Evolutionary conservation across 2,797 vertebrate species (phyloP).

Genomic region (Hyperoplus immaculatus): DNA sequence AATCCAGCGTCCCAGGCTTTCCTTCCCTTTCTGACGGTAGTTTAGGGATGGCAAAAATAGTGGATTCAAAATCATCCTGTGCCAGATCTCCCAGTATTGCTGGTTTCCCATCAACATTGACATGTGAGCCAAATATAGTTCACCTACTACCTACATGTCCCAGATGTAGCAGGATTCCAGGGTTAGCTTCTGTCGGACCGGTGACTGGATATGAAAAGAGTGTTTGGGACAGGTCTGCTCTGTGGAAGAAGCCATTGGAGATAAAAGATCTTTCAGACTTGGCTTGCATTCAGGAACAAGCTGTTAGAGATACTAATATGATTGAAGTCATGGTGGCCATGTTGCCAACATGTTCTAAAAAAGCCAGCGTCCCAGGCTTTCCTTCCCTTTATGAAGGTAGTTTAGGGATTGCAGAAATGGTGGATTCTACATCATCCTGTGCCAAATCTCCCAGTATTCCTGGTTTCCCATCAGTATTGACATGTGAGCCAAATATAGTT

Average conservation of each 20-base stretch:
- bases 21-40: constrained; percentile 3
- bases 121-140: constrained; percentile 50
- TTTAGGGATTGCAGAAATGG: too few species aligned
- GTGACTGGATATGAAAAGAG: constrained; percentile 14
- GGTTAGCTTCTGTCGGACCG: constrained; percentile 61
- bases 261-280: constrained; percentile 23
- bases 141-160: constrained; percentile 70
- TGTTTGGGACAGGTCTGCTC: constrained; percentile 44
- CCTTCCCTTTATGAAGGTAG: too few species aligned
- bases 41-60: constrained; percentile 30
- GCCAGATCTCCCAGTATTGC: constrained; percentile 51
- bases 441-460: too few species aligned
- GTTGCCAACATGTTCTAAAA: not conserved
- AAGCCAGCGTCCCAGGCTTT: too few species aligned
- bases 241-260: constrained; percentile 49
- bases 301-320: not conserved
- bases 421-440: too few species aligned
- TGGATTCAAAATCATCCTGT: constrained; percentile 34
- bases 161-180: constrained; percentile 60
- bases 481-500: too few species aligned
- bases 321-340: not conserved
- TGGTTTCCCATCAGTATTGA: too few species aligned
- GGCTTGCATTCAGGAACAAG: not conserved
- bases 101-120: constrained; percentile 65
- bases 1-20: constrained; percentile 34